Evolutionary conservation across 1,140 invertebrate species (phyloP), one percentile per base, ranked within the genome.

Genomic region (Parapsyche elsis): DNA sequence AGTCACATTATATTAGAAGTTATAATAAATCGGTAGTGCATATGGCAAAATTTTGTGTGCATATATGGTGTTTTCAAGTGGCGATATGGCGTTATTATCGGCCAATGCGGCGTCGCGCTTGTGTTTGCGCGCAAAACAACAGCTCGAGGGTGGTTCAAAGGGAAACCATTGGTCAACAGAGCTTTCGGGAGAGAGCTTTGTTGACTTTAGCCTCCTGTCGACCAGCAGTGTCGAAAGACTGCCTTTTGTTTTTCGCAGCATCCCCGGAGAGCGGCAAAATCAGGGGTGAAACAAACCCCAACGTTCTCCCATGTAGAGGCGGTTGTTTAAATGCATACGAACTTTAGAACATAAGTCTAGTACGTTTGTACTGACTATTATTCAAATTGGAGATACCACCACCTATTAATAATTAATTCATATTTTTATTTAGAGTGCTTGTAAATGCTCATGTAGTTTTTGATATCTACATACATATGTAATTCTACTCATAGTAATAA

Each of bases 101-200:
- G 73, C 81, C 81, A 82, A 82, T 82, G 57, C 70, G 49, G 24
- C n/a, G 0, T 45, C 38, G 71, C 10, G 19, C 4, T 61, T 53
- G 14, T 82, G 81, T 82, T 79, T 82, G 75, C 45, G 46, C 12
- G 45, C 14, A 46, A 75, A 77, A 67, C 76, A 75, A 53, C 38
- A 38, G 77, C 53, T 38, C 59, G 70, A 26, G 74, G 57, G 74
- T 70, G 59, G 5, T 9, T 26, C 44, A 10, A n/a, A 61, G 45
- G 53, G 26, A 74, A 76, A 79, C 81, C 81, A 83, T 80, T 83
- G 81, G 81, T 83, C 81, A 83, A 83, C 76, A 80, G 81, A 79
- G 74, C 53, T 44, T 53, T 73, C n/a, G 30, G 5, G 45, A 19
- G n/a, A 45, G 45, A 38, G 78, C 21, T 74, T 80, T 80, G 79